Evolutionary conservation across 2,113 vertebrate species (phyloP), one percentile per base, ranked within the genome.

Genomic region (Corapipo altera): DNA sequence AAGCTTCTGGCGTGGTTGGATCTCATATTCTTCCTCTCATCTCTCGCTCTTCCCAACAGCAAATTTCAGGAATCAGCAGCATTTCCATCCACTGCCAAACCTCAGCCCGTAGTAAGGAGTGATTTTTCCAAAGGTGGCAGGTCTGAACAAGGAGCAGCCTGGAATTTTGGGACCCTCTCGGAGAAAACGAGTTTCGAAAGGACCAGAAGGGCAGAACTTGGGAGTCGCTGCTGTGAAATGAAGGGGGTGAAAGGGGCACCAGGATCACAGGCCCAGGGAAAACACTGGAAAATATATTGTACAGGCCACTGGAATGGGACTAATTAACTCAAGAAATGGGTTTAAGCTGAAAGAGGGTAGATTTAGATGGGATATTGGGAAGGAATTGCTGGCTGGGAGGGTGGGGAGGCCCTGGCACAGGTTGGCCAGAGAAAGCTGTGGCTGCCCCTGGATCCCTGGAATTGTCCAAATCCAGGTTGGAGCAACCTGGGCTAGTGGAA

Each of bases 171-270:
- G 43, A 81, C 4, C 16, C 15, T n/a, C 14, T 1, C 0, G 3
- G 62, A 55, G 48, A 30, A 57, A 79, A 1, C 3, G 44, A 44
- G 23, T 11, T 76, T 81, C 27, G 10, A 44, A 52, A 83, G 41
- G 67, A 76, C 33, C 8, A 70, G 32, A 54, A 12, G 0, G 2
- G 22, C 1, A 0, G 7, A 48, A 21, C 37, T 41, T 0, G 0
- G 0, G 86, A 85, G 72, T 2, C 5, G 3, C 16, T 5, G 5
- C 6, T 22, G 54, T 49, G 88, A 81, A 73, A 74, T 5, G 22
- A 57, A 41, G 39, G 59, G 19, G 44, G 44, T 4, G 67, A 67
- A 81, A 81, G 17, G 51, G 1, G 4, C 41, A 9, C 11, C 15
- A 39, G 33, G 30, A 32, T 7, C 51, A 15, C 21, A 24, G 49